Conservation (phyloP, 2,113 vertebrate species). For the Haplotaxodon microlepis region DNA sequence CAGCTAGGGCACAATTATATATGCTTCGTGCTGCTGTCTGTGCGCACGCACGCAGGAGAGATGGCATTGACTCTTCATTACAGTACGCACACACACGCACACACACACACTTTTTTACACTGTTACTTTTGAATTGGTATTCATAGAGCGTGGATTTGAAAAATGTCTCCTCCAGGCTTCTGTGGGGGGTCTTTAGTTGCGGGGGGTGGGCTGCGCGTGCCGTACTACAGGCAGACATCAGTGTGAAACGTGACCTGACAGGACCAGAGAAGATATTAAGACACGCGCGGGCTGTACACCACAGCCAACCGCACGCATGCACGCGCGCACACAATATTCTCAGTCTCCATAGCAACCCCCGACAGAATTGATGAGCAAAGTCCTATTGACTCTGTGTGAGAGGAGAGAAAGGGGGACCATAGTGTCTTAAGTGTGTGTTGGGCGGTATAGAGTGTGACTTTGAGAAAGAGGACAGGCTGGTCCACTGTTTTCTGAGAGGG, state of each 20-base stretch:
- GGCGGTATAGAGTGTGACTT: conserved; percentile 22
- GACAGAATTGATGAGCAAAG: conserved; percentile 64
- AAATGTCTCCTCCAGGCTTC: conserved; percentile 9
- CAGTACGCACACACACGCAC: background rate
- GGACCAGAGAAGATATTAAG: conserved; percentile 57
- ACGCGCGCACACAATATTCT: background rate
- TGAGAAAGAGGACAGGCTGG: conserved; percentile 22
- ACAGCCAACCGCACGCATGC: background rate
- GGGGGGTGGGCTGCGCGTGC: background rate
- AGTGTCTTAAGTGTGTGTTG: conserved; percentile 5
- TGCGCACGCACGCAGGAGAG: background rate
- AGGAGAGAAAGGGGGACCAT: background rate
- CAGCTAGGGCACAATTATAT: conserved; percentile 45
- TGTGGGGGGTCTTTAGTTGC: background rate
- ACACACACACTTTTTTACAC: background rate
- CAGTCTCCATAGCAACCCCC: conserved; percentile 71
- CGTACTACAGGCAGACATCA: background rate
- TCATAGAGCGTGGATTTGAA: background rate
- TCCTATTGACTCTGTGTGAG: conserved; percentile 45
- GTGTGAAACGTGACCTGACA: conserved; percentile 40
- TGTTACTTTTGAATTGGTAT: background rate
- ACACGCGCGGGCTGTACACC: background rate
- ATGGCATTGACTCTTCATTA: background rate
- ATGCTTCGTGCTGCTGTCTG: background rate
- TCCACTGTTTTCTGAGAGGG: conserved; percentile 6